A percentile compares a stretch with the other conserved stretches of the same genome.
Conservation (phyloP, 2,888 invertebrate genomes). For the Vannuccia rotundouncinata region DNA sequence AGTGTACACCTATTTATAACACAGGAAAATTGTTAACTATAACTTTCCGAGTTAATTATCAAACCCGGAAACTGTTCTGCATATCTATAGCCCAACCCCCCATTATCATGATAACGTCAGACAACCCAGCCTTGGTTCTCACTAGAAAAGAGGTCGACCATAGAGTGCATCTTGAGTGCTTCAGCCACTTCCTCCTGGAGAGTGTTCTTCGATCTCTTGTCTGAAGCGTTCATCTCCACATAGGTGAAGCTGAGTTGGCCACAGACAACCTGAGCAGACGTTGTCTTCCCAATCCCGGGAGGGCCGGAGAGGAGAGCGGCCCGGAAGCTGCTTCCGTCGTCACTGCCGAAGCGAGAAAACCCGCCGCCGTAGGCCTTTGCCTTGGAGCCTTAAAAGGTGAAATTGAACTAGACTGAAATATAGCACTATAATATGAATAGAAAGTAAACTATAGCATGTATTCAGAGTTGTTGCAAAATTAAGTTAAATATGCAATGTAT, state of each 20-base stretch:
- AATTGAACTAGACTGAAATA: too few species aligned
- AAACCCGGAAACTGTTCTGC: too few species aligned
- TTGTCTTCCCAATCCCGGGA: slow-evolving; percentile 77
- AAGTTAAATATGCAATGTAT: too few species aligned
- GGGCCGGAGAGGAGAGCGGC: slow-evolving; percentile 89
- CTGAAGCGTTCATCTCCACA: slow-evolving; percentile 94
- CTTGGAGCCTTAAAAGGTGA: slow-evolving; percentile 27
- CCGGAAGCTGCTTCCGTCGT: slow-evolving; percentile 77
- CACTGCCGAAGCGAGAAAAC: slow-evolving; percentile 43
- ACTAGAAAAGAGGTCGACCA: slow-evolving; percentile 26
- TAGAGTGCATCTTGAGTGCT: slow-evolving; percentile 54
- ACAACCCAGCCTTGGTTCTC: not conserved
- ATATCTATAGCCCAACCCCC: too few species aligned
- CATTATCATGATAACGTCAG: too few species aligned
- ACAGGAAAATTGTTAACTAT: too few species aligned
- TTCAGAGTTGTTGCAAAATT: too few species aligned
- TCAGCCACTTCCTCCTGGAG: slow-evolving; percentile 76
- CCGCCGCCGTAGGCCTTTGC: slow-evolving; percentile 25
- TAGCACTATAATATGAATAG: too few species aligned
- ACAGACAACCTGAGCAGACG: slow-evolving; percentile 63
- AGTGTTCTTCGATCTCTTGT: slow-evolving; percentile 80
- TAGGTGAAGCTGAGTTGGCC: slow-evolving; percentile 77
- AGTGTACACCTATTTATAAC: too few species aligned
- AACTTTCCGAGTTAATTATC: too few species aligned
- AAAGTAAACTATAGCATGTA: too few species aligned